These are phyloP conservation scores for Neoniphon sammara DNA, from an alignment of 2,797 vertebrate species.

Conservation along the genomic window DNA sequence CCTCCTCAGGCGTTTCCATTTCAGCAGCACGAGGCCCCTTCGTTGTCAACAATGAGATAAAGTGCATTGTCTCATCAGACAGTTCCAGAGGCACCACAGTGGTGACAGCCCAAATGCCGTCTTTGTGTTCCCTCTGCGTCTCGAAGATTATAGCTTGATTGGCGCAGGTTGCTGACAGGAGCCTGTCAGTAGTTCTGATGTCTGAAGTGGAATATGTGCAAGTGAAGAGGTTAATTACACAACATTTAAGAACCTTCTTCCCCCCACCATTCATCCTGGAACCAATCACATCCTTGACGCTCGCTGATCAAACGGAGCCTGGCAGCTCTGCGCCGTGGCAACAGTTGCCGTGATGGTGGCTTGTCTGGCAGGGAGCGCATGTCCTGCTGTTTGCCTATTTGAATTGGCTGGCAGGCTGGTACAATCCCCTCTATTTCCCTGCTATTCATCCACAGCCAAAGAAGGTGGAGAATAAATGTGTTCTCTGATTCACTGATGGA, in stretches of 20 bases:
- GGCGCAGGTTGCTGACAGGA: slow-evolving; percentile 74
- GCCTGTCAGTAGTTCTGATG: slow-evolving; percentile 66
- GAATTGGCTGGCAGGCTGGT: slow-evolving; percentile 75
- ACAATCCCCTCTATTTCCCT: slow-evolving; percentile 55
- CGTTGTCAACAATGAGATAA: slow-evolving; percentile 63
- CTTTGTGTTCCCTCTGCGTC: slow-evolving; percentile 67
- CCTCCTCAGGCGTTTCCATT: slow-evolving; percentile 31
- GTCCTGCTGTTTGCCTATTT: slow-evolving; percentile 83
- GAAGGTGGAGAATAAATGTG: slow-evolving; percentile 65
- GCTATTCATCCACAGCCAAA: slow-evolving; percentile 77
- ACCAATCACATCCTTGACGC: slow-evolving; percentile 63
- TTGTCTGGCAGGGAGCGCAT: slow-evolving; percentile 73
- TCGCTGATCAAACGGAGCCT: slow-evolving; percentile 75
- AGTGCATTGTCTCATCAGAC: slow-evolving; percentile 63
- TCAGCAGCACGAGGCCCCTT: slow-evolving; percentile 49
- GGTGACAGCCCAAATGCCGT: slow-evolving; percentile 72
- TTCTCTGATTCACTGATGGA: slow-evolving; percentile 66
- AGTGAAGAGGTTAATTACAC: slow-evolving; percentile 81
- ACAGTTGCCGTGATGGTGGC: slow-evolving; percentile 78
- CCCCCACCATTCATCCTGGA: slow-evolving; percentile 57
- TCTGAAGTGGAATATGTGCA: slow-evolving; percentile 70
- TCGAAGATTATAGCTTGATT: slow-evolving; percentile 67
- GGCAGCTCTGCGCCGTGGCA: slow-evolving; percentile 74
- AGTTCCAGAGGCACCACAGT: slow-evolving; percentile 56
- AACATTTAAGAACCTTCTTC: slow-evolving; percentile 70